A percentile compares a stretch with the other conserved stretches of the same genome.
Evolutionary conservation across 2,797 vertebrate genomes (phyloP).

Genomic region (Garrulus glandarius): DNA sequence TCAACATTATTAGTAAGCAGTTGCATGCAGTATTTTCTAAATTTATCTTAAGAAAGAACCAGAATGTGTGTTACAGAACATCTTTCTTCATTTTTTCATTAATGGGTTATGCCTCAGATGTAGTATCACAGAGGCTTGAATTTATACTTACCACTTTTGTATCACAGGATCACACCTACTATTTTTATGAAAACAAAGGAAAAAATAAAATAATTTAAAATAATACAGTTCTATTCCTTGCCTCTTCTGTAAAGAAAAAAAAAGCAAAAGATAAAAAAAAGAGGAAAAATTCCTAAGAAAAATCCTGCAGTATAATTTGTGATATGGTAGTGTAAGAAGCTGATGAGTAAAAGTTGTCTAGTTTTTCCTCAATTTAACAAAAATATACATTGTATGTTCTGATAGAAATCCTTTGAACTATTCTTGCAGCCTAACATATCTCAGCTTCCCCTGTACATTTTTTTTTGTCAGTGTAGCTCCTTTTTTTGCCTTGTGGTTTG

Average conservation of each 20-base stretch:
- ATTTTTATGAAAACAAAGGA: background rate
- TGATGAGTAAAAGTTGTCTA: background rate
- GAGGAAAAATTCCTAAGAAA: background rate
- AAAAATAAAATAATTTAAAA: background rate
- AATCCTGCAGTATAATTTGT: background rate
- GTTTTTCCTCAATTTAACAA: background rate
- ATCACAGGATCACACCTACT: background rate
- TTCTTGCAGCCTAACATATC: background rate
- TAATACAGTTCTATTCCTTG: background rate
- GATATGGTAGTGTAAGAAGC: background rate
- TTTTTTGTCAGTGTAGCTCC: background rate
- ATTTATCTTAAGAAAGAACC: background rate
- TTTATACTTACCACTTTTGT: background rate
- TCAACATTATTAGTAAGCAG: background rate
- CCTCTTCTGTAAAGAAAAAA: background rate
- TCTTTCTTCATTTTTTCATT: background rate
- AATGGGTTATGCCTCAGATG: background rate
- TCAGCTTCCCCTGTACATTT: background rate
- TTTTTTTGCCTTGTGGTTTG: background rate
- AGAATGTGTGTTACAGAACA: background rate
- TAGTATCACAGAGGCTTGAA: background rate
- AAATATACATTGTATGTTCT: background rate
- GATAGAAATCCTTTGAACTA: background rate
- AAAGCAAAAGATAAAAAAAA: accelerated
- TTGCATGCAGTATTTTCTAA: background rate